Percentiles rank a stretch among this genome's conserved stretches.
Conservation (phyloP, 2,888 invertebrate genomes). For the Embidobia sp. region DNA sequence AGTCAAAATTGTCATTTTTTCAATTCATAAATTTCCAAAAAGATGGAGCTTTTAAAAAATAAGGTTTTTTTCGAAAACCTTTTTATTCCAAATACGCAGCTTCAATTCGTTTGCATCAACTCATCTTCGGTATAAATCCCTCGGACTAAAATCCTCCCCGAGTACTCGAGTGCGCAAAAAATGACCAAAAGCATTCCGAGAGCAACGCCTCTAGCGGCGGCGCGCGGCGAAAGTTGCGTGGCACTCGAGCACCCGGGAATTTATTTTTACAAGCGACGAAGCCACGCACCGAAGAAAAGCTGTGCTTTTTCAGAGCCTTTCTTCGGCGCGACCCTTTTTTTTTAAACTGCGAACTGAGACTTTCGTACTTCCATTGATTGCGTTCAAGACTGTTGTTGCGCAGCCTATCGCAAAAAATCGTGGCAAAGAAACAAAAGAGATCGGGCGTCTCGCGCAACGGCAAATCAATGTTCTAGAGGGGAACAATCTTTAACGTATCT, state of each 20-base stretch:
- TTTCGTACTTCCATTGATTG: constrained; percentile 69
- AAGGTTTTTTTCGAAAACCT: too few species aligned
- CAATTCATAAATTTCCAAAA: too few species aligned
- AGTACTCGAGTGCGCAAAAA: neutral
- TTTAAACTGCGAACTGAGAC: constrained; percentile 25
- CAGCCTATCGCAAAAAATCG: constrained; percentile 73
- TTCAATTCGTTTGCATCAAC: too few species aligned
- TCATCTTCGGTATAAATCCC: too few species aligned
- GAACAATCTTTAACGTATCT: constrained; percentile 28
- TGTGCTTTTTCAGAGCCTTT: neutral
- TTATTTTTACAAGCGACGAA: constrained; percentile 32
- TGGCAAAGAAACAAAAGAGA: constrained; percentile 15
- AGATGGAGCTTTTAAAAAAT: too few species aligned
- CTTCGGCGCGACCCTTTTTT: constrained; percentile 19
- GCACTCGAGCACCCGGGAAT: constrained; percentile 2
- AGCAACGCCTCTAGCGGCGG: too few species aligned
- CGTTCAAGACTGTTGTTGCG: constrained; percentile 67
- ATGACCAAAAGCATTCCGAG: too few species aligned
- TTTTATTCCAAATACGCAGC: too few species aligned
- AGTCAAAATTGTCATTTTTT: too few species aligned
- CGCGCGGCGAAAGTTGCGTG: too few species aligned
- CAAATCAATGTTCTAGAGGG: neutral
- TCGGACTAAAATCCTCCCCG: constrained; percentile 21
- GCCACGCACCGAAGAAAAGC: neutral
- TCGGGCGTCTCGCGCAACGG: constrained; percentile 21